These are phyloP conservation scores for Merluccius polli DNA, from an alignment of 2,797 vertebrate species.

Conservation along the genomic window DNA sequence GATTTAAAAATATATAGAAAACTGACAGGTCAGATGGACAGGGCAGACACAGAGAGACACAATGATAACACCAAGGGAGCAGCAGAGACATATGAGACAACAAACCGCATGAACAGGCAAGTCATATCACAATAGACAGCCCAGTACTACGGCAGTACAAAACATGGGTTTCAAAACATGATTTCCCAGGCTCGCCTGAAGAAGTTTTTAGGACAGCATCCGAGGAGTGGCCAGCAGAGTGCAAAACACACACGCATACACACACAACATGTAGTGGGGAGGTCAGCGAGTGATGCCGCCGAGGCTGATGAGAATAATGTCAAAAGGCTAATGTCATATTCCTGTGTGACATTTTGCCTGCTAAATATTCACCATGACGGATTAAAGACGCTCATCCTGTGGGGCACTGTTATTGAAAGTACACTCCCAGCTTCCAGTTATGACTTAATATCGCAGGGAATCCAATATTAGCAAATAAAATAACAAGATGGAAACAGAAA, in stretches of 20 bases:
- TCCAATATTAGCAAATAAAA: slow-evolving; percentile 67
- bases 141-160: too few species aligned
- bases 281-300: not conserved
- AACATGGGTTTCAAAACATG: too few species aligned
- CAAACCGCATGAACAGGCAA: too few species aligned
- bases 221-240: too few species aligned
- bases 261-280: not conserved
- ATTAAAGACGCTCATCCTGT: slow-evolving; percentile 63
- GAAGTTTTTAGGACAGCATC: too few species aligned
- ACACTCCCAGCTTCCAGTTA: slow-evolving; percentile 42
- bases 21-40: too few species aligned
- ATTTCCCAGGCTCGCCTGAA: too few species aligned
- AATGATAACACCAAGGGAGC: too few species aligned
- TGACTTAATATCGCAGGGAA: slow-evolving; percentile 51
- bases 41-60: too few species aligned
- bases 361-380: slow-evolving; percentile 61
- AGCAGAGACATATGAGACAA: too few species aligned
- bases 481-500: slow-evolving; percentile 63
- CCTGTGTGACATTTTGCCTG: slow-evolving; percentile 64
- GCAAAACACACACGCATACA: not conserved
- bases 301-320: slow-evolving; percentile 50
- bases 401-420: slow-evolving; percentile 58
- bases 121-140: too few species aligned
- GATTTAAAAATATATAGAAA: too few species aligned
- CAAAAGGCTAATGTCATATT: slow-evolving; percentile 57